A percentile compares a stretch with the other conserved stretches of the same genome.
Conservation (phyloP, 2,113 vertebrate species). For the Dipodomys merriami region DNA sequence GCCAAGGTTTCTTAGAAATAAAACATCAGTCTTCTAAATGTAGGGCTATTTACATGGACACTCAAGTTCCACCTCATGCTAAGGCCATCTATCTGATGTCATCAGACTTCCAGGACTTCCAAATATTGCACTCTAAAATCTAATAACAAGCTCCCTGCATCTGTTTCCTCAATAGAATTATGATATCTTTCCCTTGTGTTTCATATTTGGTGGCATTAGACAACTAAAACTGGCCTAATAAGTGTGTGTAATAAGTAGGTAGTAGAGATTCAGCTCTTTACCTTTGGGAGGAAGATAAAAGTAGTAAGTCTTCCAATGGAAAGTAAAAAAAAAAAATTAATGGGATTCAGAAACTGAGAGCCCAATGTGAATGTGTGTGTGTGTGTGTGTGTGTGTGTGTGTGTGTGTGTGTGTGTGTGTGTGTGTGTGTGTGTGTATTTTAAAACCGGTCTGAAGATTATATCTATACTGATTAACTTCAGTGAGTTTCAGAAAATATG, state of each 20-base stretch:
- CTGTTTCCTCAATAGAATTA: not conserved
- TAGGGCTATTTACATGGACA: not conserved
- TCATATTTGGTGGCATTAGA: not conserved
- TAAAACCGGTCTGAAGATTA: slow-evolving; percentile 30
- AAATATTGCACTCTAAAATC: not conserved
- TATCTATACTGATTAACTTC: slow-evolving; percentile 8
- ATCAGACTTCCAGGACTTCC: not conserved
- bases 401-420: not conserved
- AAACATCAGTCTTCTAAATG: not conserved
- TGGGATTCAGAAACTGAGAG: slow-evolving; percentile 30
- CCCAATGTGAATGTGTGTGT: not conserved
- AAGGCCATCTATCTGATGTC: not conserved
- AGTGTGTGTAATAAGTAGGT: not conserved
- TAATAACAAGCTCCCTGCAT: not conserved
- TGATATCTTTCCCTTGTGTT: not conserved
- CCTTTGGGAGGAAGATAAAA: not conserved
- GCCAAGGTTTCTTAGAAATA: not conserved
- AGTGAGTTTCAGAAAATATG: not conserved
- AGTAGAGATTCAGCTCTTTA: not conserved
- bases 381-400: not conserved
- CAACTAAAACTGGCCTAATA: not conserved
- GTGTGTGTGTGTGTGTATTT: not conserved
- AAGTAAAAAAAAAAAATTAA: slow-evolving; percentile 16
- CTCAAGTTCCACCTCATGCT: not conserved
- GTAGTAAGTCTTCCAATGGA: not conserved